Evolutionary conservation across 2,113 vertebrate species (phyloP).

Genomic region (Boleophthalmus pectinirostris): DNA sequence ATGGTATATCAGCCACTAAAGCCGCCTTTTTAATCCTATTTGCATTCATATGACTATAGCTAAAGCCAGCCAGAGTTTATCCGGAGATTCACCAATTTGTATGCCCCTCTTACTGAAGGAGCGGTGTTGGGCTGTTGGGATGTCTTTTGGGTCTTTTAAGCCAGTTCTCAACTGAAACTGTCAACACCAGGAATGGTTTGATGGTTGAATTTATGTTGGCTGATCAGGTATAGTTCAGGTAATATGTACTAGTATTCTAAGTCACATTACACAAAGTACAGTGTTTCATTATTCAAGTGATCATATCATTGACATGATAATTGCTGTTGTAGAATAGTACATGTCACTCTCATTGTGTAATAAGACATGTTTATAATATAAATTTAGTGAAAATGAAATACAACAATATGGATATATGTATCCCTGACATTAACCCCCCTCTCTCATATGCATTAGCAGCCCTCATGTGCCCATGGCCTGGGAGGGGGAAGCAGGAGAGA

Average conservation of each 20-base stretch:
- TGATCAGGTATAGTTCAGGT: neutral
- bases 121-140: constrained; percentile 83
- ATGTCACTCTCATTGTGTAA: neutral
- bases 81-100: constrained; percentile 90
- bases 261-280: neutral
- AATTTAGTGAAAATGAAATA: neutral
- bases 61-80: constrained; percentile 82
- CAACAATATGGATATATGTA: neutral
- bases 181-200: constrained; percentile 65
- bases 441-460: constrained; percentile 49
- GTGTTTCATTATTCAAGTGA: no score
- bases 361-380: neutral
- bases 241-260: neutral
- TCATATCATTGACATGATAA: neutral
- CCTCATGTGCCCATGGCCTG: constrained; percentile 44
- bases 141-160: constrained; percentile 88
- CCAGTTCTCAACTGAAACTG: constrained; percentile 83
- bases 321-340: neutral
- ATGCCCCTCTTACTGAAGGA: constrained; percentile 86
- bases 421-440: neutral
- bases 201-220: neutral
- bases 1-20: constrained; percentile 89
- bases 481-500: constrained; percentile 61
- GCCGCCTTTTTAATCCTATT: constrained; percentile 91
- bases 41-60: constrained; percentile 91